Conservation (phyloP, 2,797 vertebrate genomes). For the Danio jaintianensis region DNA sequence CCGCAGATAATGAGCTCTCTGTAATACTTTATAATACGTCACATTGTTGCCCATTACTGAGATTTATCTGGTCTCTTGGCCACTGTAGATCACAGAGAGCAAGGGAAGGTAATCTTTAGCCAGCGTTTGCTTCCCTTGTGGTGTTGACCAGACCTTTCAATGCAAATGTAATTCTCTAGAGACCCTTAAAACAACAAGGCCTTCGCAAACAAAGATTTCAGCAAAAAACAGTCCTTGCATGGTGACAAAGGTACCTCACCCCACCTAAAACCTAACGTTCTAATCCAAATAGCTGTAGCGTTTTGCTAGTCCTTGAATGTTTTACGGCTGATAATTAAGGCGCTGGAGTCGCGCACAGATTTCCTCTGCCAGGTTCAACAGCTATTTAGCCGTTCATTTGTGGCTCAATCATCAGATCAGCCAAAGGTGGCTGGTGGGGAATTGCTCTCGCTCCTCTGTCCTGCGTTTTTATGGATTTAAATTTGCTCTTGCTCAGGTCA, state of each 20-base stretch:
- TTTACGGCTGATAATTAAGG: conserved; percentile 78
- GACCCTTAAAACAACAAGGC: conserved; percentile 70
- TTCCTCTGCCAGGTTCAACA: conserved; percentile 74
- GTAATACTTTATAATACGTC: conserved; percentile 77
- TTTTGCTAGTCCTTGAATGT: conserved; percentile 74
- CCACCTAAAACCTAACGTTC: conserved; percentile 56
- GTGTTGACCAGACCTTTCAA: conserved; percentile 77
- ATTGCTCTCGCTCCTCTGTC: neutral
- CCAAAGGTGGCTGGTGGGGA: conserved; percentile 64
- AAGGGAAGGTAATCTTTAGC: conserved; percentile 75
- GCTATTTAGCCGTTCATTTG: conserved; percentile 69
- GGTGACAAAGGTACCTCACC: conserved; percentile 71
- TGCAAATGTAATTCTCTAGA: conserved; percentile 75
- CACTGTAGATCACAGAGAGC: conserved; percentile 73
- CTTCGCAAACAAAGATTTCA: conserved; percentile 75
- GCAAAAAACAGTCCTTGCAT: conserved; percentile 57
- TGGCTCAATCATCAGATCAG: conserved; percentile 76
- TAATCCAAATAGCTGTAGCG: conserved; percentile 77
- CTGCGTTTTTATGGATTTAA: conserved; percentile 42
- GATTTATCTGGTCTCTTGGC: conserved; percentile 77
- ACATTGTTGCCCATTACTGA: conserved; percentile 76
- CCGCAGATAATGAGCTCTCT: conserved; percentile 71
- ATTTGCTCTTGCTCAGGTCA: conserved; percentile 44
- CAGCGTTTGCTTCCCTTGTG: conserved; percentile 71
- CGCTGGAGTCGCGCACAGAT: conserved; percentile 59